phyloP scores from a whole-genome alignment of 2,113 vertebrate genomes.

The Thamnaconus septentrionalis region DNA sequence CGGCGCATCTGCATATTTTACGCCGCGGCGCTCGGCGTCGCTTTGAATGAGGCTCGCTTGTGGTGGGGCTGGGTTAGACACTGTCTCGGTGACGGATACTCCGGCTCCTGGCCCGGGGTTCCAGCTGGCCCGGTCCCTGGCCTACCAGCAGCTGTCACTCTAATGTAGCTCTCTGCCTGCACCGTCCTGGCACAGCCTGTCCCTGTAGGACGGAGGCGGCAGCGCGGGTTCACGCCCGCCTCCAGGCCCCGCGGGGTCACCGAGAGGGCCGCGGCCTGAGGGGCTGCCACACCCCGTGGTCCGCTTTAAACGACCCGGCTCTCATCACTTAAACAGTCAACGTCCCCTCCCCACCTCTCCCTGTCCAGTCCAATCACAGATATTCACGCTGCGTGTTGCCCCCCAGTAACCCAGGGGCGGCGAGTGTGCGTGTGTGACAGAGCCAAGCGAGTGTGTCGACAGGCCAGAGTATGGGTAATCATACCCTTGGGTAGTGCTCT shows the following conservation, averaged over 20 bases:
- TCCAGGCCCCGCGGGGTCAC: conserved; percentile 32
- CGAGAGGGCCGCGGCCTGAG: conserved; percentile 4
- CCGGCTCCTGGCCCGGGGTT: conserved; percentile 41
- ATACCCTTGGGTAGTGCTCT: conserved; percentile 54
- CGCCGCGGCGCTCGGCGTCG: conserved; percentile 37
- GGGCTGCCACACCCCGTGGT: conserved; percentile 50
- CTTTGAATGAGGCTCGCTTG: conserved; percentile 42
- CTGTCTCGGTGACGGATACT: conserved; percentile 41
- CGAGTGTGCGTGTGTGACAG: conserved; percentile 4
- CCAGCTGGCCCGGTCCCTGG: conserved; percentile 36
- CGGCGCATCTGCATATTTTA: conserved; percentile 53
- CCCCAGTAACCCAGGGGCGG: conserved; percentile 44
- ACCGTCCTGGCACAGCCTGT: conserved; percentile 32
- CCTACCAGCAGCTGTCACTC: conserved; percentile 70
- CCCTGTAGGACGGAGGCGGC: conserved; percentile 50
- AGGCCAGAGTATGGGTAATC: conserved; percentile 53
- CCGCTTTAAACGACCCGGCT: conserved; percentile 50
- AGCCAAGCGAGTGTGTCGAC: conserved; percentile 43
- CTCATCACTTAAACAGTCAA: conserved; percentile 56
- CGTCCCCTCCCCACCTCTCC: conserved; percentile 32
- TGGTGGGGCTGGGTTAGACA: conserved; percentile 29
- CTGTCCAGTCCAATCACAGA: conserved; percentile 61
- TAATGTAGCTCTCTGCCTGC: conserved; percentile 42
- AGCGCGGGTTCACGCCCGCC: conserved; percentile 38
- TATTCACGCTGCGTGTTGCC: conserved; percentile 54